Evolutionary conservation across 2,888 invertebrate genomes (phyloP), one percentile per base, ranked within the genome.

Genomic region (Griposia aprilina): DNA sequence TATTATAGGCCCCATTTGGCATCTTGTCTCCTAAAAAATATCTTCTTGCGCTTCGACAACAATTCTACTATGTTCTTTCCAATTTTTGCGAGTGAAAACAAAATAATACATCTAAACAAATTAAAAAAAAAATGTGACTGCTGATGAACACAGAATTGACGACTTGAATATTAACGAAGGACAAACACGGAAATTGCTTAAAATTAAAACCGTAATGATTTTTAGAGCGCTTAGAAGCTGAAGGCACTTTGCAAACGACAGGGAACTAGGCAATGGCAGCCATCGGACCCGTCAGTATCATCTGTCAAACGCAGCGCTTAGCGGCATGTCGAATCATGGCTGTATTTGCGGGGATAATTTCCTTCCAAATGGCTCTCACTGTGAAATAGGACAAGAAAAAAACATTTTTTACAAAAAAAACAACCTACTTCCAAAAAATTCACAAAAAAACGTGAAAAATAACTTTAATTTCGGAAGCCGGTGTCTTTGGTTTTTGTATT

Each of bases 321-420:
- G 75, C 59, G 48, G 82, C 68, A 55, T 85, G 55, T 83, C 82
- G 63, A 82, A 82, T 85, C 82, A 72, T 52, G 55, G 66, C 36
- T 15, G 26, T 71, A 71, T 86, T 82, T 73, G 65, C 59, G 45
- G 60, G 66, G 10, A 23, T 69, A 65, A 70, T 62, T 17, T 67
- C 20, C 60, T 6, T 26, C 30, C 13, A 50, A 65, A 83, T 30
- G 48, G 15, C 15, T 50, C 17, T 55, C 23, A 48, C 26, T 78
- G 17, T 60, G 26, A 55, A 70, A 60, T 48, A 20, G 23, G 10
- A n/a, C 45, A 52, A 48, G 23, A 45, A 78, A 63, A 57, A 73
- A n/a, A n/a, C n/a, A n/a, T n/a, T n/a, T n/a, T n/a, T n/a, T n/a
- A n/a, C n/a, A n/a, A n/a, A n/a, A n/a, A n/a, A n/a, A n/a, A n/a